Percentiles rank a stretch among this genome's conserved stretches.
Conservation (phyloP, 2,888 invertebrate species). For the Mimas tiliae region DNA sequence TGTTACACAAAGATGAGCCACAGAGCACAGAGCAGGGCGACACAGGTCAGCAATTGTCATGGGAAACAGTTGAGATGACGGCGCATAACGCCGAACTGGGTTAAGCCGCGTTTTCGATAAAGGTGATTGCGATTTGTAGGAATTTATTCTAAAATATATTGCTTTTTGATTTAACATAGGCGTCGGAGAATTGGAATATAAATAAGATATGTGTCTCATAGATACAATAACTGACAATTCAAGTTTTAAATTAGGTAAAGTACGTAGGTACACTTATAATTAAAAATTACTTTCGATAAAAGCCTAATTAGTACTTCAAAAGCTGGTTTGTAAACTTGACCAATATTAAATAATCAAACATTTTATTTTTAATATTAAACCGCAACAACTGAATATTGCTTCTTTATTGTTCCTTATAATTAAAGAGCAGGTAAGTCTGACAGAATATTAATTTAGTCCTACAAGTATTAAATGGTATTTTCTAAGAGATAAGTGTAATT, state of each 20-base stretch:
- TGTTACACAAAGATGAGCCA: conserved; percentile 41
- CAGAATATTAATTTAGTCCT: background rate
- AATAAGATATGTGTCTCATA: no score
- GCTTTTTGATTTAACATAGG: no score
- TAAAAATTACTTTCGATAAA: no score
- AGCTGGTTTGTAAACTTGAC: no score
- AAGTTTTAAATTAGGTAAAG: no score
- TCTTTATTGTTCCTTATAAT: background rate
- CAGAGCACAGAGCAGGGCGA: conserved; percentile 34
- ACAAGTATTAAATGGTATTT: conserved; percentile 4
- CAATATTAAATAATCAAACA: no score
- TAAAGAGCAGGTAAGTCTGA: background rate
- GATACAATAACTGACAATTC: no score
- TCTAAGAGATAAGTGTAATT: conserved; percentile 5
- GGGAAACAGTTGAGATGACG: conserved; percentile 63
- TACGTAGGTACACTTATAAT: no score
- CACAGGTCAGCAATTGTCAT: conserved; percentile 56
- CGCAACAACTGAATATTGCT: background rate
- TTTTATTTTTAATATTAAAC: background rate
- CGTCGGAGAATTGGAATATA: no score
- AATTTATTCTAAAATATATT: background rate
- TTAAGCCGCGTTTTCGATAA: conserved; percentile 46
- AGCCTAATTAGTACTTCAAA: no score
- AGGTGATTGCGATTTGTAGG: conserved; percentile 30
- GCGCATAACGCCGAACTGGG: conserved; percentile 42